Conservation (phyloP, 2,888 invertebrate genomes). For the Carpatolechia fugitivella region DNA sequence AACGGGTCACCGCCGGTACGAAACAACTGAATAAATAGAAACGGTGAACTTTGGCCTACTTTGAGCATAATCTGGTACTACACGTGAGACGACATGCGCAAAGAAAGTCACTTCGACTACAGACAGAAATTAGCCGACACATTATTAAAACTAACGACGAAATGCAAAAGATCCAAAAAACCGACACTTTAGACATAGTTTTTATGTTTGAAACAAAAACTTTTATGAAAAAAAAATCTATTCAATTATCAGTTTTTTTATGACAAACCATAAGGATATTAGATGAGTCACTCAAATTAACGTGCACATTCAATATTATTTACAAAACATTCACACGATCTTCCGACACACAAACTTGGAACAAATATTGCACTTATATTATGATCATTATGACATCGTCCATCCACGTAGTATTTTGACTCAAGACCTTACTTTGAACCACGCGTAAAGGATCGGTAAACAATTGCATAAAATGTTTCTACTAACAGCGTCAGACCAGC, state of each 20-base stretch:
- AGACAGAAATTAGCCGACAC: not conserved
- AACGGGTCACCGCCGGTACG: not conserved
- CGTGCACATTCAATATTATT: not conserved
- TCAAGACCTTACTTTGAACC: no score
- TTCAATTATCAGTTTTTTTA: no score
- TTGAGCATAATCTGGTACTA: conserved; percentile 46
- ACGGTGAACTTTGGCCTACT: conserved; percentile 42
- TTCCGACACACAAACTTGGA: not conserved
- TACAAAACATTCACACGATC: not conserved
- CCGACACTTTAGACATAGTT: no score
- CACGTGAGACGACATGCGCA: conserved; percentile 36
- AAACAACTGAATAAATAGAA: not conserved
- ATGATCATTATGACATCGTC: not conserved
- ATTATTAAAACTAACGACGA: not conserved
- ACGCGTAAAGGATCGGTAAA: no score
- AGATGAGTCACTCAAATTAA: no score
- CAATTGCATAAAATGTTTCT: no score
- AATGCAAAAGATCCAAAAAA: no score
- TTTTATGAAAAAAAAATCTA: no score
- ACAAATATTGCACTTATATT: not conserved
- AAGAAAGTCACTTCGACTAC: not conserved
- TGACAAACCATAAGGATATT: no score
- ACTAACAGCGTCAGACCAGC: no score
- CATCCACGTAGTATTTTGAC: no score
- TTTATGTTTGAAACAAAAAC: no score